These are phyloP conservation scores for Enoplolaimus lenunculus DNA, from an alignment of 2,888 invertebrate genomes.

Conservation along the genomic window DNA sequence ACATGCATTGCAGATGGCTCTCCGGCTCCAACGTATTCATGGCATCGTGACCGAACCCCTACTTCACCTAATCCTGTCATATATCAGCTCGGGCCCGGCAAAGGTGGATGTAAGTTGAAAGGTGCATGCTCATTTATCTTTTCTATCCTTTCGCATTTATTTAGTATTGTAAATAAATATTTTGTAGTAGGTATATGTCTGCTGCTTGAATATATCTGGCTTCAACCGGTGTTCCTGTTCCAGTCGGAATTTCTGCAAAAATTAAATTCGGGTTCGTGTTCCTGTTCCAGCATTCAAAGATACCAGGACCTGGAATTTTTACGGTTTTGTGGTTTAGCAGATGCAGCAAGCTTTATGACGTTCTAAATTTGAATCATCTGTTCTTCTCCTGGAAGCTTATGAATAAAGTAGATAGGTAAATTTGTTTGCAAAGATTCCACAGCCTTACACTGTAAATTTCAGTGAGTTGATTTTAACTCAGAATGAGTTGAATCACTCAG, in stretches of 20 bases:
- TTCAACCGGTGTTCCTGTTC: neutral
- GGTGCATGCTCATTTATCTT: neutral
- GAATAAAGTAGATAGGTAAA: no score
- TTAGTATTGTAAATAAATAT: neutral
- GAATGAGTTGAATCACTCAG: no score
- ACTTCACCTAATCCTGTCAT: slow-evolving; percentile 37
- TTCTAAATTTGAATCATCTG: no score
- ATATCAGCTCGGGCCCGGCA: slow-evolving; percentile 35
- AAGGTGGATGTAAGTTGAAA: slow-evolving; percentile 33
- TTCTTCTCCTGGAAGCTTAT: no score
- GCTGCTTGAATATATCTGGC: neutral
- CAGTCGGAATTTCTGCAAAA: neutral
- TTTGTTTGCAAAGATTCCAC: no score
- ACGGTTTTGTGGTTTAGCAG: no score
- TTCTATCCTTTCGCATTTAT: neutral
- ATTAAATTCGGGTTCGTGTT: no score
- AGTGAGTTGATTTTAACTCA: no score
- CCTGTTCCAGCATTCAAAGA: no score
- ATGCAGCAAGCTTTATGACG: no score
- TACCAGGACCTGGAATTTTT: no score
- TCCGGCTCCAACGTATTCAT: slow-evolving; percentile 35
- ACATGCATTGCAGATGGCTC: slow-evolving; percentile 36
- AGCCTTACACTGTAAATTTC: no score
- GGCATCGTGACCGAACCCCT: slow-evolving; percentile 36
- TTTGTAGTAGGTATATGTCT: neutral